Evolutionary conservation across 2,888 invertebrate species (phyloP), one percentile per base, ranked within the genome.

Genomic region (Idaea biselata): DNA sequence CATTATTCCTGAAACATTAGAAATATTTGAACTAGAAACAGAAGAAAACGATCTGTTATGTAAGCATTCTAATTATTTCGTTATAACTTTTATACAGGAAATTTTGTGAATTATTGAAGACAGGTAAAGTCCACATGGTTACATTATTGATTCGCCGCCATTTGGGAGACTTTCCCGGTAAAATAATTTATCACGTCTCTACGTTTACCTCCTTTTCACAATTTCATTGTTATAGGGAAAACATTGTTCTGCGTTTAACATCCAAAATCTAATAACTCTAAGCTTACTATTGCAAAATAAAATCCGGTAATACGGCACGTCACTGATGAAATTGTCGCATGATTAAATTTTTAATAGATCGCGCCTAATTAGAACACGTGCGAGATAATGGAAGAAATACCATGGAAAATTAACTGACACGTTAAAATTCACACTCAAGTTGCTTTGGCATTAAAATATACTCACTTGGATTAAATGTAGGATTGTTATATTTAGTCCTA

Each of bases 381-480:
- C 64, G 11, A 44, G 7, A 11, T 44, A 8, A 44, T 44, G 61
- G 55, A n/a, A 63, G 61, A 60, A 63, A 60, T 63, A 58, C 18
- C 58, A 44, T 67, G 58, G 59, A 65, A 65, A 60, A 62, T 63
- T 62, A 44, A 44, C 32, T 8, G 14, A 44, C 1, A 14, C 11
- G 44, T 44, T 44, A 14, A 44, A 44, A 44, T 61, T 59, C 58
- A 58, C 31, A 18, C 58, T 16, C 5, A 18, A 62, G 32, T 14
- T 18, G 25, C 3, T 55, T 16, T 55, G n/a, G 8, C 54, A 58
- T 44, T 55, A 60, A 62, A 60, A n/a, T 54, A 32, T 75, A 91
- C 91, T 91, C 81, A 91, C 91, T 90, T 88, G 82, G 73, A 74
- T 80, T 81, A 80, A 81, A 78, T 79, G 75, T 84, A 88, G 87